Percentiles rank a stretch among this genome's conserved stretches.
These are phyloP conservation scores for Drosophila histrio DNA, from an alignment of 2,888 invertebrate species.

Conservation along the genomic window DNA sequence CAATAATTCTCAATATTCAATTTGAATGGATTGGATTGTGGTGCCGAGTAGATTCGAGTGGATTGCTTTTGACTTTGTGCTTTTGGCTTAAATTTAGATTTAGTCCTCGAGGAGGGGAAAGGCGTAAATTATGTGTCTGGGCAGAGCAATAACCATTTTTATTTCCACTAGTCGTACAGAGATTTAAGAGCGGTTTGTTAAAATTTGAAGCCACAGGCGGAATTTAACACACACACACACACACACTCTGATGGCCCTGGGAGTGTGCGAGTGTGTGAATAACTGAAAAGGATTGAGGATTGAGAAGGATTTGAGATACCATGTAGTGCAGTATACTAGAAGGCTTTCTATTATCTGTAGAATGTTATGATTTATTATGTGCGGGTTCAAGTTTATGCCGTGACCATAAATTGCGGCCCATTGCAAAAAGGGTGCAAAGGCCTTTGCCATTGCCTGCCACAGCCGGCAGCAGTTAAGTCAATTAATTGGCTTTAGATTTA, in stretches of 20 bases:
- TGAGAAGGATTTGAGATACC: constrained; percentile 17
- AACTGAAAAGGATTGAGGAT: constrained; percentile 22
- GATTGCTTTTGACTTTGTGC: constrained; percentile 4
- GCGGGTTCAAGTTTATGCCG: constrained; percentile 76
- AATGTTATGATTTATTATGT: constrained; percentile 75
- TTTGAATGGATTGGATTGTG: neutral
- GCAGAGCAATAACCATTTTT: constrained; percentile 20
- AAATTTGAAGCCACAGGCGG: constrained; percentile 54
- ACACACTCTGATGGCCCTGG: no score
- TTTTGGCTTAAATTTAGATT: neutral
- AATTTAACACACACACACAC: constrained; percentile 3
- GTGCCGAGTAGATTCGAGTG: neutral
- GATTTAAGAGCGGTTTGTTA: constrained; percentile 42
- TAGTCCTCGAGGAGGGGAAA: neutral
- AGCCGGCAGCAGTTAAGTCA: constrained; percentile 76
- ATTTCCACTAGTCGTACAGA: constrained; percentile 19
- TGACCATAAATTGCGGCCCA: constrained; percentile 63
- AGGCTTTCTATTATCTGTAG: constrained; percentile 73
- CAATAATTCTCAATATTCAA: neutral
- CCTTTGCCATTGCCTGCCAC: constrained; percentile 19
- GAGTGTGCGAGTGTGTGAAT: neutral
- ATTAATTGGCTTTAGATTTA: constrained; percentile 76
- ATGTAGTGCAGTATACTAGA: constrained; percentile 32
- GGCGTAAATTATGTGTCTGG: constrained; percentile 52
- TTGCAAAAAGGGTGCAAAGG: constrained; percentile 35